Conservation (phyloP, 2,113 vertebrate species). For the Gnathonemus echidnorhynchus region DNA sequence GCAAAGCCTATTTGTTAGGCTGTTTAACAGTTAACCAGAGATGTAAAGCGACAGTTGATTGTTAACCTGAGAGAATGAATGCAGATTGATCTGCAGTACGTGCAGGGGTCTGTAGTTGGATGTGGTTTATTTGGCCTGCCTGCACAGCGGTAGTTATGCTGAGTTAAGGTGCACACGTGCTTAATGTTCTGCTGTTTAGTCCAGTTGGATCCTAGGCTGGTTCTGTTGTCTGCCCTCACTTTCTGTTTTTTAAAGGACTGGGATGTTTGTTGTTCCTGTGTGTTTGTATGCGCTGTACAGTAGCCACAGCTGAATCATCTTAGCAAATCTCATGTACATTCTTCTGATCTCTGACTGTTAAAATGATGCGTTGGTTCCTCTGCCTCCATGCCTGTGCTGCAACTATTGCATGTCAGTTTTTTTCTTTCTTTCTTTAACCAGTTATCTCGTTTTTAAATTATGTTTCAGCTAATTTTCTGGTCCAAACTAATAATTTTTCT, state of each 20-base stretch:
- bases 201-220: not conserved
- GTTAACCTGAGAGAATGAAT: conserved; percentile 5
- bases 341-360: not conserved
- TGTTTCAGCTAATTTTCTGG: not conserved
- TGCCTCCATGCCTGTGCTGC: not conserved
- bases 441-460: not conserved
- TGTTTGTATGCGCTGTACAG: not conserved
- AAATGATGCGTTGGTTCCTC: not conserved
- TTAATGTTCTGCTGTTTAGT: conserved; percentile 5
- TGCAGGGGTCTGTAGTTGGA: not conserved
- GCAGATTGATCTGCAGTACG: conserved; percentile 11
- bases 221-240: not conserved
- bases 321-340: not conserved
- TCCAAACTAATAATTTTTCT: not conserved
- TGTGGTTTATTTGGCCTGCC: not conserved
- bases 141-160: conserved; percentile 11
- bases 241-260: not conserved
- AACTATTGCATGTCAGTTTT: not conserved
- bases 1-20: not conserved
- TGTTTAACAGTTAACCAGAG: conserved; percentile 23
- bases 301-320: not conserved
- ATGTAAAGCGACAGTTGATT: conserved; percentile 18
- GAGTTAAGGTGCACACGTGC: conserved; percentile 19
- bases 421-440: not conserved
- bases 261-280: not conserved